These are phyloP conservation scores for Saguinus imperator DNA, from an alignment of 2,113 vertebrate genomes.

Conservation along the genomic window DNA sequence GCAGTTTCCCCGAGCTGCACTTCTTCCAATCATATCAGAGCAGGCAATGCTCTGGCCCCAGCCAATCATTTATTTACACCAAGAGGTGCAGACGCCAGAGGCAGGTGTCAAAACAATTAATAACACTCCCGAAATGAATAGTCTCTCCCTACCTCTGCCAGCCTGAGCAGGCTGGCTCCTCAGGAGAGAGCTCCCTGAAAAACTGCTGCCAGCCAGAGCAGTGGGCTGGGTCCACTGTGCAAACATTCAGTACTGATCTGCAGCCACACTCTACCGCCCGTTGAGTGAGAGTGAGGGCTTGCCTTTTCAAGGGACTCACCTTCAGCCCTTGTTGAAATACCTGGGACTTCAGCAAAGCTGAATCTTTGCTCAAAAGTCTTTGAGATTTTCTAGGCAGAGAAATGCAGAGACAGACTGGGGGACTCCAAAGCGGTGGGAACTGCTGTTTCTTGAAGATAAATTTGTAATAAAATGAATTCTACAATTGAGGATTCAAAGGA, in stretches of 20 bases:
- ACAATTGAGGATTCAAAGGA: background rate
- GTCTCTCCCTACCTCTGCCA: conserved; percentile 25
- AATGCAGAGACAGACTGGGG: background rate
- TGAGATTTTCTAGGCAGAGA: conserved; percentile 7
- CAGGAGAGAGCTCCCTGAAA: background rate
- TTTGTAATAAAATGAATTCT: conserved; percentile 36
- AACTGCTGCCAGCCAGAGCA: background rate
- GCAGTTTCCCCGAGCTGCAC: background rate
- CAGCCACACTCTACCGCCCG: background rate
- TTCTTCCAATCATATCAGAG: background rate
- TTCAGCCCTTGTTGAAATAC: background rate
- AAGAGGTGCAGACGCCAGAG: conserved; percentile 23
- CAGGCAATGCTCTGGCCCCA: background rate
- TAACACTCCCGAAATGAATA: conserved; percentile 41
- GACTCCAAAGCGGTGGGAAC: background rate
- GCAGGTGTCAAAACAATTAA: conserved; percentile 62
- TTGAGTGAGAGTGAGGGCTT: background rate
- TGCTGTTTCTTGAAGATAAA: conserved; percentile 8
- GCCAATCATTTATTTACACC: conserved; percentile 57
- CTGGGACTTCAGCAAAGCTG: background rate
- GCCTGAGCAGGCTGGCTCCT: background rate
- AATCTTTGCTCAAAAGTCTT: conserved; percentile 3
- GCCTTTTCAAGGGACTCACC: background rate
- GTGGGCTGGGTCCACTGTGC: background rate
- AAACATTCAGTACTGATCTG: background rate